Base-by-base conservation (phyloP, 2,797 vertebrate genomes). In the Echiichthys vipera region DNA sequence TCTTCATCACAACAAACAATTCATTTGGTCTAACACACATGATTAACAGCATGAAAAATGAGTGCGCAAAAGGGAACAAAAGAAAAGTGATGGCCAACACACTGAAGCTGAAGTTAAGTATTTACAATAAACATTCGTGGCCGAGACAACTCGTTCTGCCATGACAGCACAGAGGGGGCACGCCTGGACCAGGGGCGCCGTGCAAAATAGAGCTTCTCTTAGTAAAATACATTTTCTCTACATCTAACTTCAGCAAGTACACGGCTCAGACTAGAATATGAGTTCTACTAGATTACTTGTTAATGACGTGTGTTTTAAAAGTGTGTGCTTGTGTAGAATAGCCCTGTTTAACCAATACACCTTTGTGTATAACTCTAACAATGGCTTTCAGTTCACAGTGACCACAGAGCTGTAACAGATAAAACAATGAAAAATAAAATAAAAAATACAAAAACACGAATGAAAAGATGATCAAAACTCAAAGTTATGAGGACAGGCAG, bases 401-500 rank as follows among this genome's bases (percentile, higher is more conserved):
- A 84, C 42, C 40, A 58, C n/a, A 71, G 54, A 78, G 78, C 66
- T 56, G 24, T 37, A 64, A 87, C 24, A 69, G 17, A 63, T 7
- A 27, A 63, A 64, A 63, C 1, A 70, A 70, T 53, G n/a, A 55
- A 62, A 71, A 71, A 69, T 71, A 53, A 72, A 77, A 53, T 7
- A 79, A 86, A 88, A 71, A 53, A 72, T 75, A 53, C 6, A 79
- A 86, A 88, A 71, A 63, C 64, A 87, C 75, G 65, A 90, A 88
- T 91, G 83, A 95, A 95, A 94, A 92, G 92, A 95, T 95, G 93
- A 94, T 94, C 91, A 91, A 86, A 95, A 95, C 94, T 84, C 93
- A 93, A 78, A 94, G 85, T 93, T 85, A 95, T 96, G 95, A 94
- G 95, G 95, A 97, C 96, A 98, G 96, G 95, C 96, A 97, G 95